Evolutionary conservation across 2,113 vertebrate genomes (phyloP), one percentile per base, ranked within the genome.

Genomic region (Struthio camelus): DNA sequence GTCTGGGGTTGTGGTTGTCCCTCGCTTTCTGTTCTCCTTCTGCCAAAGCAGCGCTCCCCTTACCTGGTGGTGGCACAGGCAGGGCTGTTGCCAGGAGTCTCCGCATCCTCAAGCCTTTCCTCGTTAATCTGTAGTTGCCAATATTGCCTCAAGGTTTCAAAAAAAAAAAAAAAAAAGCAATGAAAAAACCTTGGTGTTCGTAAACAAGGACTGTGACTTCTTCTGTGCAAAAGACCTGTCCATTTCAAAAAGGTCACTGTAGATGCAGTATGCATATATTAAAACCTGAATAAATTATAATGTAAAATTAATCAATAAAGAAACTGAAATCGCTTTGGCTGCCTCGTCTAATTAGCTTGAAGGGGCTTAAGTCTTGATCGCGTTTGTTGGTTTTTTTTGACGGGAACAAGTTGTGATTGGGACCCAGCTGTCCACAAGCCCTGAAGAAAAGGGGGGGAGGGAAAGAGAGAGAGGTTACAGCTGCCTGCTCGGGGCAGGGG

Each of bases 301-400:
- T 61, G 93, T 95, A 92, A 86, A 89, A 28, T 59, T 89, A 83
- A 90, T 90, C 59, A 97, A 95, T 97, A 97, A 97, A 97, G 91
- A 84, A 70, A 56, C 36, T 76, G 61, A 54, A 81, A 40, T 42
- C 44, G 13, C 2, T 28, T 50, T 40, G 80, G 14, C 16, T 92
- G 71, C 18, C 67, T 82, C 72, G 80, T 89, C 22, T 92, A 51
- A 73, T 79, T 80, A 61, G 34, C 28, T 77, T 38, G 11, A 58
- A 30, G 8, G 12, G 10, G 5, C 23, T 8, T 6, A 1, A 3
- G 0, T 10, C 7, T 10, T 34, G 4, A 0, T 9, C 1, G 0
- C 28, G 9, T 3, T 3, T 11, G 32, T 32, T 32, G 56, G 17
- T 30, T 1, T 8, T 20, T 5, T 11, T 6, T 1, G n/a, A n/a